Evolutionary conservation across 2,888 invertebrate genomes (phyloP).

Genomic region (Bimastos eiseni): DNA sequence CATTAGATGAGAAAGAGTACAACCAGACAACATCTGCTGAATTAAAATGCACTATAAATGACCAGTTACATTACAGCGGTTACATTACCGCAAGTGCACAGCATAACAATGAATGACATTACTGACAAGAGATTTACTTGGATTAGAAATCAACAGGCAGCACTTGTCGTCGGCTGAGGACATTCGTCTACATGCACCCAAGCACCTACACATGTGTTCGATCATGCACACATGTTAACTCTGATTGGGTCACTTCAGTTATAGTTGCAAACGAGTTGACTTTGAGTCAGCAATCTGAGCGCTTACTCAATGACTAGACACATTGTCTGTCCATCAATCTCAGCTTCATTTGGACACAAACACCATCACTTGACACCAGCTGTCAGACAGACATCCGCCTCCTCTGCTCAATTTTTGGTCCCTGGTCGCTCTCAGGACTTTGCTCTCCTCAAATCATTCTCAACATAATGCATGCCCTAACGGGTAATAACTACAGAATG

Average conservation of each 20-base stretch:
- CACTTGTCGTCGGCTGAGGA: not conserved
- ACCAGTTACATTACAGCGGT: not conserved
- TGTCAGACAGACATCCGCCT: not conserved
- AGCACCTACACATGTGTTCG: not conserved
- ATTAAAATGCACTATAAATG: not conserved
- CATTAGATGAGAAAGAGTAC: not conserved
- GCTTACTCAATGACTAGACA: not conserved
- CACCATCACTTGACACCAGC: not conserved
- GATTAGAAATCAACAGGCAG: not conserved
- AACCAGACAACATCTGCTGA: not conserved
- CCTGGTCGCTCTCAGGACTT: not conserved
- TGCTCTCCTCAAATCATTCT: conserved; percentile 10
- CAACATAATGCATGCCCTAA: too few species aligned
- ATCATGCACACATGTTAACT: not conserved
- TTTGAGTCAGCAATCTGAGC: not conserved
- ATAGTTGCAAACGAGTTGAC: not conserved
- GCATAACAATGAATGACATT: not conserved
- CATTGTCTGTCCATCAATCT: not conserved
- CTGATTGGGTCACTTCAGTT: not conserved
- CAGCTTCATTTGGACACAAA: not conserved
- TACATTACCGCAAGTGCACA: not conserved
- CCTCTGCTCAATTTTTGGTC: not conserved
- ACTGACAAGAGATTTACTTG: not conserved
- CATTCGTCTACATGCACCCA: not conserved
- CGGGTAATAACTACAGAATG: not conserved